Evolutionary conservation across 2,797 vertebrate genomes (phyloP).

Genomic region (Podarcis siculus): DNA sequence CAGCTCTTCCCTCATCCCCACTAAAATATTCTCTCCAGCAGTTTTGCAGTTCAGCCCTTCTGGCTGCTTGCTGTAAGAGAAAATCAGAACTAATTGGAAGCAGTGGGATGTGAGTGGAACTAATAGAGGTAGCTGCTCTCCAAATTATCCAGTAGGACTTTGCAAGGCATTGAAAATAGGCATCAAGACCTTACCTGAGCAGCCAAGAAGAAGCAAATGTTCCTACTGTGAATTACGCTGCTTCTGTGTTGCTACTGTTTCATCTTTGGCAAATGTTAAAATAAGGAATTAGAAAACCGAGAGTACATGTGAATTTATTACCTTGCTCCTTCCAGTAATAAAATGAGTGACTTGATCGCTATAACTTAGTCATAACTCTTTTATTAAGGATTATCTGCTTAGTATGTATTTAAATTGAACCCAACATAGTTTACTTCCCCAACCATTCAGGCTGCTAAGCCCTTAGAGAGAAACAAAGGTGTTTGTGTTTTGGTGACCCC

Average conservation of each 20-base stretch:
- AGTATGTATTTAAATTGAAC: background rate
- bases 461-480: background rate
- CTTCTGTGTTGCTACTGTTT: slow-evolving; percentile 49
- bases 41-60: slow-evolving; percentile 57
- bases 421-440: background rate
- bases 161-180: slow-evolving; percentile 45
- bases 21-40: slow-evolving; percentile 44
- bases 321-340: background rate
- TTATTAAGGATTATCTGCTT: background rate
- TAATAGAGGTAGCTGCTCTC: slow-evolving; percentile 57
- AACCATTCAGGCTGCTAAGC: background rate
- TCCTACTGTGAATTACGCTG: slow-evolving; percentile 43
- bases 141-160: slow-evolving; percentile 56
- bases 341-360: background rate
- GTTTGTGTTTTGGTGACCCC: background rate
- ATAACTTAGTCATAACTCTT: background rate
- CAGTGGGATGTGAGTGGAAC: slow-evolving; percentile 61
- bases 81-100: slow-evolving; percentile 72
- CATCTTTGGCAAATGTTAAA: slow-evolving; percentile 26
- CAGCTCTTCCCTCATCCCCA: slow-evolving; percentile 27
- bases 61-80: slow-evolving; percentile 59
- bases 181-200: slow-evolving; percentile 53
- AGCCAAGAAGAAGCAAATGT: slow-evolving; percentile 50
- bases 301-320: slow-evolving; percentile 47
- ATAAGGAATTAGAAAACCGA: slow-evolving; percentile 32